These are phyloP conservation scores for Agrochola lota DNA, from an alignment of 2,888 invertebrate genomes.

Conservation along the genomic window DNA sequence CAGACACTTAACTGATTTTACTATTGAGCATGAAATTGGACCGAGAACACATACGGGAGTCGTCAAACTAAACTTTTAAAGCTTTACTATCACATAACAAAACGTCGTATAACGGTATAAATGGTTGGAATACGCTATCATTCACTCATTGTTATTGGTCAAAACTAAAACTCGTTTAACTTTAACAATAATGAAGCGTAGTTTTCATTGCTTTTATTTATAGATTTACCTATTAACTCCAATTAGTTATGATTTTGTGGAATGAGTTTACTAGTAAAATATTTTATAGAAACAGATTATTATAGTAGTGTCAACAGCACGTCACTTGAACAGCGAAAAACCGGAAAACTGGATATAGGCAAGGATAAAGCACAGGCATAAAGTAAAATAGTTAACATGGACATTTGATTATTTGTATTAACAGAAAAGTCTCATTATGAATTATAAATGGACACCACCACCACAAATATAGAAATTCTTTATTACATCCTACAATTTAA, in stretches of 20 bases:
- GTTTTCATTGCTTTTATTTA: slow-evolving; percentile 1
- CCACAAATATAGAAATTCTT: not conserved
- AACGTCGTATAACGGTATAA: not conserved
- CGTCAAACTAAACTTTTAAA: slow-evolving; percentile 22
- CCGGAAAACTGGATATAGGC: too few relatives aligned
- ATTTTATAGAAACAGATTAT: not conserved
- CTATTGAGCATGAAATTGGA: slow-evolving; percentile 15
- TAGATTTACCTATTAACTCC: not conserved
- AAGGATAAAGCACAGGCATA: too few relatives aligned
- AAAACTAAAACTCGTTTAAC: slow-evolving; percentile 19
- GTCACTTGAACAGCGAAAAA: not conserved
- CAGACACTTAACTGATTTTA: slow-evolving; percentile 37
- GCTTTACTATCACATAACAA: slow-evolving; percentile 6
- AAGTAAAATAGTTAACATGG: too few relatives aligned
- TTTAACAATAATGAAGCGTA: not conserved
- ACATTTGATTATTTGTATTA: too few relatives aligned
- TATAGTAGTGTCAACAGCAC: not conserved
- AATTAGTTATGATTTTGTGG: not conserved
- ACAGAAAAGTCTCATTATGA: too few relatives aligned
- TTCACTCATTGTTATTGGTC: not conserved
- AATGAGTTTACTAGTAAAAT: not conserved
- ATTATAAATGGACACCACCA: not conserved
- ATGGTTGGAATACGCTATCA: not conserved
- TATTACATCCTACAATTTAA: not conserved
- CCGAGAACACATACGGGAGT: slow-evolving; percentile 21